These are phyloP conservation scores for Perca fluviatilis DNA, from an alignment of 2,113 vertebrate species.

Conservation along the genomic window DNA sequence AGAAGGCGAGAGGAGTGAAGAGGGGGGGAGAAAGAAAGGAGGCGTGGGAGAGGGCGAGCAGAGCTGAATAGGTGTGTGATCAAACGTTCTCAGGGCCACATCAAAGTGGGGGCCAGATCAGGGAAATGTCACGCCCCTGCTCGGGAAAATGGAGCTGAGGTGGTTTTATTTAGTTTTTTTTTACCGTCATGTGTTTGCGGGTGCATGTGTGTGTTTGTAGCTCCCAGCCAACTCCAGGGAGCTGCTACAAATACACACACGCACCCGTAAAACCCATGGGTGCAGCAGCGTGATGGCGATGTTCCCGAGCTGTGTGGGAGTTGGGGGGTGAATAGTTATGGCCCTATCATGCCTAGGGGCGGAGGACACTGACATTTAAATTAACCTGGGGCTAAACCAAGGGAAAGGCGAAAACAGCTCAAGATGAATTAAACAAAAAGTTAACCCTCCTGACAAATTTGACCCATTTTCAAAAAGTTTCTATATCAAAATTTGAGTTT, in stretches of 20 bases:
- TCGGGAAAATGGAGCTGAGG: slow-evolving; percentile 24
- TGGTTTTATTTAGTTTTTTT: neutral
- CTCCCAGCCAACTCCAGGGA: neutral
- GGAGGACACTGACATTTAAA: too few relatives aligned
- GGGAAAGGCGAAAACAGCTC: too few relatives aligned
- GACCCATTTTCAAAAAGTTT: too few relatives aligned
- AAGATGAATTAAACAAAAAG: too few relatives aligned
- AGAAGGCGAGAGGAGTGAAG: slow-evolving; percentile 9
- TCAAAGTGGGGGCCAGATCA: slow-evolving; percentile 53
- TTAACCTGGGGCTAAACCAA: too few relatives aligned
- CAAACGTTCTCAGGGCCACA: slow-evolving; percentile 56
- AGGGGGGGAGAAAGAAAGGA: neutral
- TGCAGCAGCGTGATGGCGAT: neutral
- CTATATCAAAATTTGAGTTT: too few relatives aligned
- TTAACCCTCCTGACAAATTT: too few relatives aligned
- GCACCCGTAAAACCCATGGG: too few relatives aligned
- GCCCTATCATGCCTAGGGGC: too few relatives aligned
- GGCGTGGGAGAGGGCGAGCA: slow-evolving; percentile 1
- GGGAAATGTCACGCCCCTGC: slow-evolving; percentile 44
- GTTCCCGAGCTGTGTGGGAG: slow-evolving; percentile 49
- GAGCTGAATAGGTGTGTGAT: slow-evolving; percentile 52
- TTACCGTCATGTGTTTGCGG: slow-evolving; percentile 5
- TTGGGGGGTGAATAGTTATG: neutral
- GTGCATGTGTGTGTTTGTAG: slow-evolving; percentile 30
- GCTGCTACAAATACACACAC: too few relatives aligned